Conservation (phyloP, 1,140 invertebrate genomes). For the Prorops nasuta region DNA sequence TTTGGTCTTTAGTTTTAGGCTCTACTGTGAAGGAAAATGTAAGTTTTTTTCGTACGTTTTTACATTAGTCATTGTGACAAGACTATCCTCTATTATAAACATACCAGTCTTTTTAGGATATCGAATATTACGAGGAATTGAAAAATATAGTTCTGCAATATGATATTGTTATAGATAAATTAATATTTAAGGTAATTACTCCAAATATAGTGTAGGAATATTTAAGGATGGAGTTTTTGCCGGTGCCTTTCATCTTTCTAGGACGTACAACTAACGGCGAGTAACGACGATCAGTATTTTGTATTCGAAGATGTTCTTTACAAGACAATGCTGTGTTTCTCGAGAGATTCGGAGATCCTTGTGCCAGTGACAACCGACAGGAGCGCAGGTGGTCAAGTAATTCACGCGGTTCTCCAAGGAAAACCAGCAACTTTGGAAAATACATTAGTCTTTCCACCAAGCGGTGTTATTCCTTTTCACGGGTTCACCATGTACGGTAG, state of each 20-base stretch:
- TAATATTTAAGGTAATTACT: slow-evolving; percentile 79
- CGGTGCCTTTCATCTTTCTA: too few species aligned
- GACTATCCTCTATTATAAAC: slow-evolving; percentile 3
- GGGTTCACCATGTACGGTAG: slow-evolving; percentile 96
- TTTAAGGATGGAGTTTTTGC: not conserved
- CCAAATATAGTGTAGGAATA: not conserved
- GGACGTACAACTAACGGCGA: slow-evolving; percentile 93
- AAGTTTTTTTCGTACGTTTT: slow-evolving; percentile 16
- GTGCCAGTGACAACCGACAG: slow-evolving; percentile 62
- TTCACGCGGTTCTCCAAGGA: slow-evolving; percentile 68
- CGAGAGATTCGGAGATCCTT: slow-evolving; percentile 80
- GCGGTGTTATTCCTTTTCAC: slow-evolving; percentile 93
- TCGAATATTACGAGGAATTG: slow-evolving; percentile 77
- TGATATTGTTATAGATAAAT: slow-evolving; percentile 89
- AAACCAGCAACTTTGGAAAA: slow-evolving; percentile 67
- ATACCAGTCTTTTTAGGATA: slow-evolving; percentile 65
- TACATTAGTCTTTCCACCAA: slow-evolving; percentile 84
- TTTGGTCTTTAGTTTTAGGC: slow-evolving; percentile 83
- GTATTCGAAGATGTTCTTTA: slow-evolving; percentile 96
- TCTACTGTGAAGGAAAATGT: slow-evolving; percentile 69
- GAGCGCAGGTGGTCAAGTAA: slow-evolving; percentile 52
- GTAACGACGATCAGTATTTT: slow-evolving; percentile 97
- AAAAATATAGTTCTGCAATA: slow-evolving; percentile 83
- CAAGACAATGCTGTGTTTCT: slow-evolving; percentile 92
- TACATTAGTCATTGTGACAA: too few species aligned